Evolutionary conservation across 2,888 invertebrate species (phyloP).

Genomic region (Caenorhabditis becei): DNA sequence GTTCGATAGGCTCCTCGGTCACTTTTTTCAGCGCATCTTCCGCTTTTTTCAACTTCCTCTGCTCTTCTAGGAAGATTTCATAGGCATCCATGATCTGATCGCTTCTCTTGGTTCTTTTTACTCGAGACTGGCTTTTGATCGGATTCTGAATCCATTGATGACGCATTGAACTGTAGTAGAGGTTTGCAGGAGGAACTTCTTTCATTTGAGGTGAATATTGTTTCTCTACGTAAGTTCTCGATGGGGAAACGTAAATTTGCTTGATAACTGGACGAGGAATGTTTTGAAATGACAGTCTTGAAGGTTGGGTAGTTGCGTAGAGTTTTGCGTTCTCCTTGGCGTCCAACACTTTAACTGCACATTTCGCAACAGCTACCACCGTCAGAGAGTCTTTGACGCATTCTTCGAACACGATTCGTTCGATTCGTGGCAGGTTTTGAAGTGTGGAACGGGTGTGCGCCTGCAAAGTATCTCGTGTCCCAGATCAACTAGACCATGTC

Average conservation of each 20-base stretch:
- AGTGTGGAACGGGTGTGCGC: conserved; percentile 65
- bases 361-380: conserved; percentile 71
- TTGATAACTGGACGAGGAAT: conserved; percentile 31
- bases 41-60: conserved; percentile 58
- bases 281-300: conserved; percentile 21
- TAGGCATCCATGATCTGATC: conserved; percentile 64
- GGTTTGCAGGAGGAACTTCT: background rate
- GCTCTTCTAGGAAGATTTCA: conserved; percentile 64
- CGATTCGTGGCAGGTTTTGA: conserved; percentile 64
- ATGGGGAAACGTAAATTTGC: conserved; percentile 55
- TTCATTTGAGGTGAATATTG: background rate
- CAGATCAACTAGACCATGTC: background rate
- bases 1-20: conserved; percentile 20
- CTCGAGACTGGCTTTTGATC: conserved; percentile 48
- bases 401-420: conserved; percentile 73
- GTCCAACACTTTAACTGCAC: conserved; percentile 68
- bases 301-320: conserved; percentile 23
- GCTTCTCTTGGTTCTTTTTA: conserved; percentile 25
- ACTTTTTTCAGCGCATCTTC: conserved; percentile 38
- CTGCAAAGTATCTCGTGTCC: conserved; percentile 58
- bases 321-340: conserved; percentile 44
- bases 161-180: conserved; percentile 49
- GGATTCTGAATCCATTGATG: conserved; percentile 64
- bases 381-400: conserved; percentile 71
- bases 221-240: conserved; percentile 40